Evolutionary conservation across 2,113 vertebrate species (phyloP).

Genomic region (Catharus fuscescens): DNA sequence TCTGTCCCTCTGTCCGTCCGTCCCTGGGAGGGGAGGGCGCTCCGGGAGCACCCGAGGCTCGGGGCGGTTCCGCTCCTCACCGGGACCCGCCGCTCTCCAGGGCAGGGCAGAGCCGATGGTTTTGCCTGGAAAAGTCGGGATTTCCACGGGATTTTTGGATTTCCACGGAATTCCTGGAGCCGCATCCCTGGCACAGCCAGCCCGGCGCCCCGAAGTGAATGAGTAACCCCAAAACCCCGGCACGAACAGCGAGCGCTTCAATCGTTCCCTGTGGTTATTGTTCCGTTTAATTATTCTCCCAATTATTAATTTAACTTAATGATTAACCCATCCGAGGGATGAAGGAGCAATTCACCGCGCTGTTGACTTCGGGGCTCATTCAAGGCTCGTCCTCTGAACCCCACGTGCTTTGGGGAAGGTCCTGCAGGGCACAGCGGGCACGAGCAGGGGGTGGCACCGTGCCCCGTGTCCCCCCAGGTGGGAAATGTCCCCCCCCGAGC

Average conservation of each 20-base stretch:
- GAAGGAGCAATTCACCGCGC: background rate
- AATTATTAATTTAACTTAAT: conserved; percentile 61
- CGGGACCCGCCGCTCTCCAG: accelerated
- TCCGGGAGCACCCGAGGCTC: background rate
- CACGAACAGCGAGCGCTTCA: background rate
- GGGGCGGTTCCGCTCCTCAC: no score
- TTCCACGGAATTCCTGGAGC: background rate
- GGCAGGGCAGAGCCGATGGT: accelerated
- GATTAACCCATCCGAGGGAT: conserved; percentile 4
- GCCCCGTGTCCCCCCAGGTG: accelerated
- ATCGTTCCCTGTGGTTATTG: background rate
- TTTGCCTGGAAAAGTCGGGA: background rate
- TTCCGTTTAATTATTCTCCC: conserved; percentile 57
- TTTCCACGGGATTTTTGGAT: background rate
- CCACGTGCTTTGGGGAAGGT: background rate
- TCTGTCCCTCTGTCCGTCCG: background rate
- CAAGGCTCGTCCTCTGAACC: background rate
- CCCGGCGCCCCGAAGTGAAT: background rate
- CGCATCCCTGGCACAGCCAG: background rate
- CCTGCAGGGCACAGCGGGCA: background rate
- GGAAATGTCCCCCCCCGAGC: background rate
- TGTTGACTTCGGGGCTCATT: background rate
- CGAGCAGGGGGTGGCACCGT: accelerated
- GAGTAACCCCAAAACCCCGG: background rate
- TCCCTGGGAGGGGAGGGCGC: background rate